Conservation (phyloP, 1,140 invertebrate species). For the Chymomyza costata region DNA sequence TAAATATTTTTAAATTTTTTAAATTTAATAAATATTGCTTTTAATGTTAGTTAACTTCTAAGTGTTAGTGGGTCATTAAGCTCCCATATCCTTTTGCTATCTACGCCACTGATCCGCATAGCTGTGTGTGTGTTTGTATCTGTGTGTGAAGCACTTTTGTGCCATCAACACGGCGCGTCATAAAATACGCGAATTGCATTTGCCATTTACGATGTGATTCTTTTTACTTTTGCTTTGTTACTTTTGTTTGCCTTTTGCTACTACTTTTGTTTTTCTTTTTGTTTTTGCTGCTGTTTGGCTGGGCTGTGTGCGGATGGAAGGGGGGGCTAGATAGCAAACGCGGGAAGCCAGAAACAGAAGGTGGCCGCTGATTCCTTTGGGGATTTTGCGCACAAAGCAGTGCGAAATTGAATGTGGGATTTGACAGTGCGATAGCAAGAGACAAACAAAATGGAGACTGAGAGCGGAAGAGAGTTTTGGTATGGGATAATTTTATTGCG, state of each 20-base stretch:
- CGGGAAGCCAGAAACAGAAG: neutral
- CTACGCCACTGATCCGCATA: too few species aligned
- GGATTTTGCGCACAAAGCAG: slow-evolving; percentile 72
- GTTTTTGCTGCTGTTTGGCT: slow-evolving; percentile 21
- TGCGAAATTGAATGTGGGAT: slow-evolving; percentile 74
- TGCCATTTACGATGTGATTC: slow-evolving; percentile 68
- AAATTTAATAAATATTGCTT: too few species aligned
- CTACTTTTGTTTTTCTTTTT: slow-evolving; percentile 27
- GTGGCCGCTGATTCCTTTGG: slow-evolving; percentile 62
- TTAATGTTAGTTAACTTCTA: too few species aligned
- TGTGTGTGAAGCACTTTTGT: slow-evolving; percentile 57
- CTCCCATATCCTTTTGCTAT: too few species aligned
- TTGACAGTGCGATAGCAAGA: slow-evolving; percentile 52
- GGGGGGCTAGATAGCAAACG: neutral
- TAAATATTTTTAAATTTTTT: too few species aligned
- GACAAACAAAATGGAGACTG: neutral
- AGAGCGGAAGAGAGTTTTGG: neutral
- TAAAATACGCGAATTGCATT: slow-evolving; percentile 74
- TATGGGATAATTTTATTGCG: slow-evolving; percentile 68
- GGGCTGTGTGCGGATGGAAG: slow-evolving; percentile 25
- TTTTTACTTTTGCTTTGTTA: slow-evolving; percentile 28
- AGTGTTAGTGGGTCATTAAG: too few species aligned
- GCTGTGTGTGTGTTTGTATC: slow-evolving; percentile 6
- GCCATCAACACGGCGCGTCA: slow-evolving; percentile 67
- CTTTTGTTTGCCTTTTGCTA: slow-evolving; percentile 6